Evolutionary conservation across 2,113 vertebrate species (phyloP).

Genomic region (Pavo muticus): DNA sequence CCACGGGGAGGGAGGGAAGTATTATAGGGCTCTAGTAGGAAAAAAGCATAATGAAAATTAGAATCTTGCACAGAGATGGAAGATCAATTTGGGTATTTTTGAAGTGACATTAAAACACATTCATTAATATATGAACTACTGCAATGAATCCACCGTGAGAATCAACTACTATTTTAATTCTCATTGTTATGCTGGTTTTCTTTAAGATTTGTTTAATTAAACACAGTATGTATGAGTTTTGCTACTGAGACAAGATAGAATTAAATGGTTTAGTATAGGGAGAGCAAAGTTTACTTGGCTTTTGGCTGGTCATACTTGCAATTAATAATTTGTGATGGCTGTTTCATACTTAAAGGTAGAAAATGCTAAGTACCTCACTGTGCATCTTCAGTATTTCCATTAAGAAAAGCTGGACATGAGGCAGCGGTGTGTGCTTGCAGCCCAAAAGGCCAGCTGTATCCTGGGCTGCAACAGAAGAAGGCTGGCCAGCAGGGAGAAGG

Average conservation of each 20-base stretch:
- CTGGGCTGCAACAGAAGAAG: too few relatives aligned
- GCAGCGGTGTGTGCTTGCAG: too few relatives aligned
- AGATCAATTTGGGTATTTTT: neutral
- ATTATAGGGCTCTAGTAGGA: neutral
- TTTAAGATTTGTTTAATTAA: neutral
- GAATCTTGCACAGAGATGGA: neutral
- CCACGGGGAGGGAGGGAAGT: neutral
- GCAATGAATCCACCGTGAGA: neutral
- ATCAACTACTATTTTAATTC: neutral
- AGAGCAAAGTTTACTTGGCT: neutral
- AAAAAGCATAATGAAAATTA: neutral
- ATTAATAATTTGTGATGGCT: neutral
- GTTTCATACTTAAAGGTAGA: neutral
- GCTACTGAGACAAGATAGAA: neutral
- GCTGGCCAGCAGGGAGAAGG: too few relatives aligned
- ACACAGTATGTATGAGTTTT: neutral
- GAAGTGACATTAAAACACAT: neutral
- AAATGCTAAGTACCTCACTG: rapidly evolving
- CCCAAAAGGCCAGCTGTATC: too few relatives aligned
- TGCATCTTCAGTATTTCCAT: neutral
- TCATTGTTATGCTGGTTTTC: neutral
- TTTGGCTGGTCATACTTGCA: neutral
- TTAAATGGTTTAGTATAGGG: neutral
- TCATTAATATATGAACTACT: neutral
- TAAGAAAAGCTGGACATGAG: neutral